Percentiles rank a stretch among this genome's conserved stretches.
Conservation (phyloP, 2,113 vertebrate genomes). For the Fulmarus glacialis region DNA sequence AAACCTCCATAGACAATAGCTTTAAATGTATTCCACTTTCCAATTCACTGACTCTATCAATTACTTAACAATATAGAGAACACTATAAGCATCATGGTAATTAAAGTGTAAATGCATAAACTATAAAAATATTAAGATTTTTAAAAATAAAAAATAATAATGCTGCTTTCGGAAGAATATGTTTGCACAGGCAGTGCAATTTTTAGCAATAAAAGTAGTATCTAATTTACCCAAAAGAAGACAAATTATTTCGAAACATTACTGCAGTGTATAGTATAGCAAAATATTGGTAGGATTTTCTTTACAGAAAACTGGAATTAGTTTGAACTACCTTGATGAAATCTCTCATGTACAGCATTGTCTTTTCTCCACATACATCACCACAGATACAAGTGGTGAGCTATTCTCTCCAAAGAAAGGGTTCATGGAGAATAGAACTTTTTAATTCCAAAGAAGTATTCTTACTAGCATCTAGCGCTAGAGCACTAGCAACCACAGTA, state of each 20-base stretch:
- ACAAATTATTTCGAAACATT: not conserved
- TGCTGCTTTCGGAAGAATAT: not conserved
- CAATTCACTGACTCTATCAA: not conserved
- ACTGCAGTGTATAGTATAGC: not conserved
- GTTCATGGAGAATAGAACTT: not conserved
- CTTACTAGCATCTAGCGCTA: not conserved
- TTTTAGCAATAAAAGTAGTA: not conserved
- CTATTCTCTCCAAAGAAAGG: not conserved
- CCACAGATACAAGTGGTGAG: not conserved
- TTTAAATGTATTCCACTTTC: not conserved
- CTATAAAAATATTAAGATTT: not conserved
- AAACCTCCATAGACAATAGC: not conserved
- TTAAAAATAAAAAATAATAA: not conserved
- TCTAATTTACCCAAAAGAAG: not conserved
- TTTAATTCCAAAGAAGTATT: not conserved
- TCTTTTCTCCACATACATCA: not conserved
- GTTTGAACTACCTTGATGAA: not conserved
- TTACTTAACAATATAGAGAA: accelerated
- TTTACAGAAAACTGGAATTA: not conserved
- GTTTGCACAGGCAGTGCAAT: not conserved
- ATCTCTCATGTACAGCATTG: not conserved
- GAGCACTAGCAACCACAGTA: not conserved
- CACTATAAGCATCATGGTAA: not conserved
- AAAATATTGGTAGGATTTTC: not conserved
- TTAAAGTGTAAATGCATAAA: not conserved